These are phyloP conservation scores for Andrena flavipes DNA, from an alignment of 2,888 invertebrate species.

Conservation along the genomic window DNA sequence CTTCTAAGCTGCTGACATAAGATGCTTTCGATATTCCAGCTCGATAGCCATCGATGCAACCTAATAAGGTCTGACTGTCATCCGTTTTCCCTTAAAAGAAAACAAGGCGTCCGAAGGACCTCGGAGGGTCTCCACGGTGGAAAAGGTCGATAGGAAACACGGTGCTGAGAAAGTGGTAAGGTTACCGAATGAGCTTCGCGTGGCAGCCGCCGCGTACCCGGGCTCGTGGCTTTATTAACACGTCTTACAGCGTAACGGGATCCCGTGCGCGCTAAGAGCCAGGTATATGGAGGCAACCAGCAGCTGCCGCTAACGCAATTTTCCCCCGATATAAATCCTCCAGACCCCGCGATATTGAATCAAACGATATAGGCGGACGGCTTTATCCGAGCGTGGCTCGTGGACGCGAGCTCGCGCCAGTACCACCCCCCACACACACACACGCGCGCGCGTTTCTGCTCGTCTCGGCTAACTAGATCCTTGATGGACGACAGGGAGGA, in stretches of 20 bases:
- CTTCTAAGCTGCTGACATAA: not conserved
- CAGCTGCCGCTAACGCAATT: conserved; percentile 82
- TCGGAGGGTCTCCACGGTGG: conserved; percentile 44
- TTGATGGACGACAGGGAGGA: conserved; percentile 61
- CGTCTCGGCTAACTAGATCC: conserved; percentile 69
- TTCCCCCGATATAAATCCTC: conserved; percentile 79
- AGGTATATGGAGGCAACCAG: conserved; percentile 68
- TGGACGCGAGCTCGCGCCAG: conserved; percentile 29
- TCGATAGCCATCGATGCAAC: conserved; percentile 39
- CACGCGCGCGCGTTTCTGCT: not conserved
- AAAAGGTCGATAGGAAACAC: conserved; percentile 24
- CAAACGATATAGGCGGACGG: conserved; percentile 73
- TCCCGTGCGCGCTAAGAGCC: conserved; percentile 71
- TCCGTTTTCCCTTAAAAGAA: conserved; percentile 57
- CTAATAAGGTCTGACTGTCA: conserved; percentile 4
- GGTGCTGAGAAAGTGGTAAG: conserved; percentile 47
- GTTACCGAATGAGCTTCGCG: conserved; percentile 61
- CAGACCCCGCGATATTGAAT: conserved; percentile 77
- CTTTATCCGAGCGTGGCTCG: conserved; percentile 61
- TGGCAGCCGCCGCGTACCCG: conserved; percentile 49
- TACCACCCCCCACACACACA: not conserved
- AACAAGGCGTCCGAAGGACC: conserved; percentile 62
- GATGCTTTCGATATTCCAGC: conserved; percentile 2
- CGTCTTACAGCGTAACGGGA: conserved; percentile 73
- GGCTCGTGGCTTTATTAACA: conserved; percentile 75